Base-by-base conservation (phyloP, 2,888 invertebrate genomes). In the Parasteatoda lunata region DNA sequence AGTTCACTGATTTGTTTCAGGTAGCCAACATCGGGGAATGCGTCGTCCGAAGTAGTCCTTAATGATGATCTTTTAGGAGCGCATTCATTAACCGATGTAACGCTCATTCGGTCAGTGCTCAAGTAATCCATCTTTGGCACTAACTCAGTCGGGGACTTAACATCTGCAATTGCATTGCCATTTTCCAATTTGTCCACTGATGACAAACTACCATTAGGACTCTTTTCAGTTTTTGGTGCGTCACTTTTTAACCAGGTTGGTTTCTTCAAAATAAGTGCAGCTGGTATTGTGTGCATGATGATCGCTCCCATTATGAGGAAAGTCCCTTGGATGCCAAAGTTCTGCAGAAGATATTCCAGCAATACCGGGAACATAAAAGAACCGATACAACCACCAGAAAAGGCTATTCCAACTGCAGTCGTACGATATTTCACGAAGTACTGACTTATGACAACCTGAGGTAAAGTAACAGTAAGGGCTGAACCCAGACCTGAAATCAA, bases 311-410 rank as follows among this genome's bases (percentile, higher is more conserved):
- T 80, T 13, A 89, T 81, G 48, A 89, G 80, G 64, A 89, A 89
- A 6, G 84, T 76, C 13, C 85, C 86, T 8, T 81, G 64, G 2
- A 89, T 72, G 45, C 81, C 86, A 30, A 80, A 89, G 6, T 76
- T n/a, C 5, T 52, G 47, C 5, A 89, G 49, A 75, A 87, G 13
- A 47, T 79, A 75, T 54, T 88, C 87, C 5, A 89, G 45, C 4
- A 89, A 59, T 7, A 83, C 84, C 0, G 89, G 89, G 64, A 89
- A 88, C 5, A 89, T 54, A 66, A 89, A 89, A 3, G 89, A 78
- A 9, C 89, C 89, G 3, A 89, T 79, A 2, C 89, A 89, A 2
- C 89, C 89, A 8, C 89, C 89, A 8, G 89, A 85, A 11, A 89
- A 89, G 6, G 89, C 88, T 59, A 89, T 87, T 6, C 89, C 89